A percentile compares a stretch with the other conserved stretches of the same genome.
These are phyloP conservation scores for Calyptomena viridis DNA, from an alignment of 2,113 vertebrate species.

Conservation along the genomic window DNA sequence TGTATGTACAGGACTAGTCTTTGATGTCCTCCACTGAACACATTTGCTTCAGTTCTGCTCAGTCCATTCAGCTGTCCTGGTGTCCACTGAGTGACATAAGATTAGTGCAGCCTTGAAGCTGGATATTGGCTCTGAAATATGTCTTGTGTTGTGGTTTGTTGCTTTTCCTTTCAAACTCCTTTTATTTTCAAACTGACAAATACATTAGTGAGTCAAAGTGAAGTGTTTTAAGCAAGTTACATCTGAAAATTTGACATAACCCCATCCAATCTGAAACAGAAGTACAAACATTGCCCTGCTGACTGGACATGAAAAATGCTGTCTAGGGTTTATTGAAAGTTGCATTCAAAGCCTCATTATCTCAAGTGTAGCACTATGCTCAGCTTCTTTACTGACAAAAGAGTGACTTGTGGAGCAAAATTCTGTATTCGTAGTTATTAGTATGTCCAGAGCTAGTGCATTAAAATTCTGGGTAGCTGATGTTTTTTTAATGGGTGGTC, in stretches of 20 bases:
- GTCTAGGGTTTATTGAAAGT: neutral
- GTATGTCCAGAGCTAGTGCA: neutral
- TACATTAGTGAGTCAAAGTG: accelerated
- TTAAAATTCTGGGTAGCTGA: neutral
- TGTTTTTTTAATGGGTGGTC: accelerated
- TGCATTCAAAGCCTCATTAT: neutral
- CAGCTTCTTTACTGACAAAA: neutral
- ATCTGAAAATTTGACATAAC: neutral
- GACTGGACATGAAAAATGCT: neutral
- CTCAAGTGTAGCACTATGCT: neutral
- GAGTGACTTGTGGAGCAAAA: neutral
- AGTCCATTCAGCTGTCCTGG: neutral
- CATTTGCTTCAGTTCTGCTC: neutral
- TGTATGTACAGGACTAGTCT: neutral
- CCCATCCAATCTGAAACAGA: neutral
- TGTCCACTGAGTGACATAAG: neutral
- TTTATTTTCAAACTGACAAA: neutral
- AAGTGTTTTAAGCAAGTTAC: neutral
- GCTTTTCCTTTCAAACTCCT: neutral
- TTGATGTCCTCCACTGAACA: neutral
- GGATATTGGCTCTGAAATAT: neutral
- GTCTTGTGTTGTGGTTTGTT: neutral
- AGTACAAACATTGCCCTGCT: neutral
- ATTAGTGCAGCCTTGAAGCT: neutral
- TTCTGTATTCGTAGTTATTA: neutral